Base-by-base conservation (phyloP, 2,797 vertebrate species). In the Masticophis lateralis region DNA sequence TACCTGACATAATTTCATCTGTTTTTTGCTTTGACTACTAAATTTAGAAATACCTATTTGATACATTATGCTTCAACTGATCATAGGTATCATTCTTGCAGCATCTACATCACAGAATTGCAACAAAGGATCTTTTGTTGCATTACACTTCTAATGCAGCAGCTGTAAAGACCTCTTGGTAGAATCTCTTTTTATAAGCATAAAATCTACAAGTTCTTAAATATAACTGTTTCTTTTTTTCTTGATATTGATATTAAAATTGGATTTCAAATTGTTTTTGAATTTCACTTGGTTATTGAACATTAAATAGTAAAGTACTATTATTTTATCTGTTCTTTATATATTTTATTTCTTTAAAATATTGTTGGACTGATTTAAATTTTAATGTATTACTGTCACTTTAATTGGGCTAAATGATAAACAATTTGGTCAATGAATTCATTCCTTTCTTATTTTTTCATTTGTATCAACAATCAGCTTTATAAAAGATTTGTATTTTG, bases 331-430 rank as follows among this genome's bases (percentile, higher is more conserved):
- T 93, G 86, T 60, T 96, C 66, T 91, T 87, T 47, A 86, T 51
- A 51, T 53, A 27, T 87, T 51, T 90, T 9, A 88, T 93, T 95
- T 91, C 56, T 90, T 91, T 66, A 90, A 92, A 95, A 8, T 51
- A 94, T 56, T 60, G 66, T 28, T 1, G 0, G 93, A 20, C 7
- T 93, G 61, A 91, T 20, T 59, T 91, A 79, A 94, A 89, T 57
- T 57, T 66, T 27, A 69, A 27, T 60, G 20, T 22, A 79, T 3
- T 94, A 94, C 94, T 87, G 60, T 66, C 20, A 87, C 4, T 66
- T 37, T 25, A 69, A 25, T 7, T 51, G 32, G 37, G 16, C 22
- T 28, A 32, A 79, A 89, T 60, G 13, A 32, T 56, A 47, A 86
- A 47, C 13, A 86, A 55, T 53, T 53, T 66, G 56, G 32, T 53